Evolutionary conservation across 1,140 invertebrate species (phyloP).

Genomic region (Notospermus geniculatus): DNA sequence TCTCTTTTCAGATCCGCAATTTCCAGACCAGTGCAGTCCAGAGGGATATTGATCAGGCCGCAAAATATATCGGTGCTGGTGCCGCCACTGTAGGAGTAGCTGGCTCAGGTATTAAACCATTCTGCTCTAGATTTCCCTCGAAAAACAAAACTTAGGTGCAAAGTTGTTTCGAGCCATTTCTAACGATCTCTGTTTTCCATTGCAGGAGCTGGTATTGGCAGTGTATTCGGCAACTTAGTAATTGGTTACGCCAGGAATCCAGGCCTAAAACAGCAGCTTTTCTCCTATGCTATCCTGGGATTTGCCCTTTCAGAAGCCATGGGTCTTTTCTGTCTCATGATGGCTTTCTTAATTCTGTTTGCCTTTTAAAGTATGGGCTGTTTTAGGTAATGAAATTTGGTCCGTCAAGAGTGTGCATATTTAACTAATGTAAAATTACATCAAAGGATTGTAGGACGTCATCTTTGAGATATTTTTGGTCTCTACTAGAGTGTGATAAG

Average conservation of each 20-base stretch:
- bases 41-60: slow-evolving; percentile 98
- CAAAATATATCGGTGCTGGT: slow-evolving; percentile 99
- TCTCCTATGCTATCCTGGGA: slow-evolving; percentile 98
- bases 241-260: slow-evolving; percentile 98
- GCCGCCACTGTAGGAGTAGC: slow-evolving; percentile 99
- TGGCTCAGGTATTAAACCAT: slow-evolving; percentile 97
- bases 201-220: slow-evolving; percentile 96
- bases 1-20: slow-evolving; percentile 34
- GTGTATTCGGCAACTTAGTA: slow-evolving; percentile 98
- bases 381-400: slow-evolving; percentile 1
- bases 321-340: slow-evolving; percentile 99
- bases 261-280: slow-evolving; percentile 95
- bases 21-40: slow-evolving; percentile 88
- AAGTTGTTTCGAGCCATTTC: no score
- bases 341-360: slow-evolving; percentile 99
- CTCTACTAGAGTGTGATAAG: no score
- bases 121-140: no score
- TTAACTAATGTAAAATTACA: slow-evolving; percentile 11
- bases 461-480: neutral
- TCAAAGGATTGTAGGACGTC: slow-evolving; percentile 1
- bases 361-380: slow-evolving; percentile 78
- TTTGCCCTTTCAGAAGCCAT: slow-evolving; percentile 99
- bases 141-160: no score
- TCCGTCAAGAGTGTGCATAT: neutral
- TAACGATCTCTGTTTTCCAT: slow-evolving; percentile 14